Evolutionary conservation across 2,888 invertebrate genomes (phyloP).

Genomic region (Drosophila bunnanda): DNA sequence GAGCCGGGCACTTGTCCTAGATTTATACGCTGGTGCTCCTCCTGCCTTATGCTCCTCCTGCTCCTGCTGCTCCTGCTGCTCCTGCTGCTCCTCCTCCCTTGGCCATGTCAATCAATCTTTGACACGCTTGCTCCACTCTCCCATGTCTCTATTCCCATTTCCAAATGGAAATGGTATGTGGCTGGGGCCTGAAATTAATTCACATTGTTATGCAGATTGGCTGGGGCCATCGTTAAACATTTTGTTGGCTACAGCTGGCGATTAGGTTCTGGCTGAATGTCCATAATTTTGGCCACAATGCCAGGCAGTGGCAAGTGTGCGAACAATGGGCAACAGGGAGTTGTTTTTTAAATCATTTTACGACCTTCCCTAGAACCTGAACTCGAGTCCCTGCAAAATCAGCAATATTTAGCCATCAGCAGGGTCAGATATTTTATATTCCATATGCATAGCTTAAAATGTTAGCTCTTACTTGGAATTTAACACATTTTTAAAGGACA

Average conservation of each 20-base stretch:
- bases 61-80: background rate
- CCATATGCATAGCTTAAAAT: background rate
- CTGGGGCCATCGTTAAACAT: constrained; percentile 26
- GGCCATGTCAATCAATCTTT: constrained; percentile 46
- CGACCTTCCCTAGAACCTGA: background rate
- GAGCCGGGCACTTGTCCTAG: constrained; percentile 14
- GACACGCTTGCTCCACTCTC: constrained; percentile 9
- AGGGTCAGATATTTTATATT: background rate
- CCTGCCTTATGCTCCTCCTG: background rate
- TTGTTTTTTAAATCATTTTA: constrained; percentile 5
- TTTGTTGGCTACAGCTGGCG: constrained; percentile 20
- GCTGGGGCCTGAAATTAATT: constrained; percentile 34
- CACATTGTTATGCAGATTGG: constrained; percentile 46
- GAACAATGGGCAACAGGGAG: constrained; percentile 6
- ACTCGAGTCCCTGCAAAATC: background rate
- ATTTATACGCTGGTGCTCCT: constrained; percentile 31
- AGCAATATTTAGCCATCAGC: constrained; percentile 9
- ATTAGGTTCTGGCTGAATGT: constrained; percentile 3
- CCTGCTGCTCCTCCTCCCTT: background rate
- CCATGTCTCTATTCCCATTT: too few relatives aligned
- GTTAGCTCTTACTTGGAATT: background rate
- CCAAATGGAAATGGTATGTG: constrained; percentile 4
- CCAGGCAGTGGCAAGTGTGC: constrained; percentile 11
- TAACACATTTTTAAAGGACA: background rate
- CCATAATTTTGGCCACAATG: constrained; percentile 6